These are phyloP conservation scores for Phallusia fumigata DNA, from an alignment of 23 tunicate genomes.

Conservation along the genomic window DNA sequence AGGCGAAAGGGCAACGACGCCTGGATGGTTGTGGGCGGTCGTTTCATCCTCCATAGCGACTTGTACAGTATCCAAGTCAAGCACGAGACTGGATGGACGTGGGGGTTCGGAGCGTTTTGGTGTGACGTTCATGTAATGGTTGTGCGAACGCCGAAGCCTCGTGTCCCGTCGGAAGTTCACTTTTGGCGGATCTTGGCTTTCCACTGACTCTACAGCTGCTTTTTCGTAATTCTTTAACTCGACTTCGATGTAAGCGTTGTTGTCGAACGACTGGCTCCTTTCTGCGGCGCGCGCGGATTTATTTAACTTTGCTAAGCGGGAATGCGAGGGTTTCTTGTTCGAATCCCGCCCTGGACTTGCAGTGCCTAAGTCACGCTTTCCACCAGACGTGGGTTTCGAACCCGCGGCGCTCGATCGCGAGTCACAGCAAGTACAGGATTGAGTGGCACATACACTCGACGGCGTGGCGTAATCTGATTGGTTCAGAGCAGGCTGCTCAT, in stretches of 20 bases:
- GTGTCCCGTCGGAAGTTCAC: conserved; percentile 1
- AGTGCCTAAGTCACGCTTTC: not conserved
- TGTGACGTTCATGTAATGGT: conserved; percentile 16
- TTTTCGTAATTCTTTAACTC: conserved; percentile 15
- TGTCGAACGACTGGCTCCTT: conserved; percentile 46
- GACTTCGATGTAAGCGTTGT: conserved; percentile 57
- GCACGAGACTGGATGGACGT: conserved; percentile 33
- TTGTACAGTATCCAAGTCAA: conserved; percentile 14
- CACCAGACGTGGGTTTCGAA: not conserved
- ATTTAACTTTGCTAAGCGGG: not conserved
- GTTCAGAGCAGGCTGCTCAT: conserved; percentile 5
- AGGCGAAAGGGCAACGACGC: not conserved
- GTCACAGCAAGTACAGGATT: conserved; percentile 25
- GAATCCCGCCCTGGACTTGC: not conserved
- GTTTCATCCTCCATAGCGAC: not conserved
- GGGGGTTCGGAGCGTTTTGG: conserved; percentile 2
- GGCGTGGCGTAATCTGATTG: conserved; percentile 61
- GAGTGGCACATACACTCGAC: conserved; percentile 46
- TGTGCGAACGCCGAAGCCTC: conserved; percentile 5
- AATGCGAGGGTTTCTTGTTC: not conserved
- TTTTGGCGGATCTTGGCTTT: not conserved
- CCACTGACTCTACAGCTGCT: not conserved
- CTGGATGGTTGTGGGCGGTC: not conserved
- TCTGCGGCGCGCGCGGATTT: conserved; percentile 1
- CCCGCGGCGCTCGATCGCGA: not conserved